Evolutionary conservation across 2,113 vertebrate species (phyloP).

Genomic region (Saccopteryx leptura): DNA sequence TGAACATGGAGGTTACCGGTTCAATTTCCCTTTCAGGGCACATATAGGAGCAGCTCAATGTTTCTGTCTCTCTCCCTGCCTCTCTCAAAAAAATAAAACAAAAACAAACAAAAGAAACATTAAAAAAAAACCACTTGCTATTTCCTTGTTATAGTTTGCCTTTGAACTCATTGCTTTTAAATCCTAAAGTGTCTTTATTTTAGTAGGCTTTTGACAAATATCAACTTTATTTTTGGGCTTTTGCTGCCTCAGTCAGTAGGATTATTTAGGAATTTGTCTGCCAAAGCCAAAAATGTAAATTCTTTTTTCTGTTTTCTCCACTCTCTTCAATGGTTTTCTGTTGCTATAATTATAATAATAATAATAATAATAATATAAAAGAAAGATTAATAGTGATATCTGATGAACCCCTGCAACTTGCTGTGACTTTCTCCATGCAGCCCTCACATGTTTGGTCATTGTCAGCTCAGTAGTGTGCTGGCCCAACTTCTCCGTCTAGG

Average conservation of each 20-base stretch:
- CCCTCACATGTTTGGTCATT: not conserved
- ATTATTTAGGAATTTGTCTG: not conserved
- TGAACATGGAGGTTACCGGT: not conserved
- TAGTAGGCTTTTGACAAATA: not conserved
- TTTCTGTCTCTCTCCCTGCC: not conserved
- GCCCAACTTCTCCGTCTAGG: not conserved
- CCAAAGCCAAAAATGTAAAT: slow-evolving; percentile 26
- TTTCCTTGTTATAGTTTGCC: slow-evolving; percentile 29
- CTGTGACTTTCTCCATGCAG: not conserved
- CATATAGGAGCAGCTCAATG: not conserved
- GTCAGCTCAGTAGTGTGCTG: not conserved
- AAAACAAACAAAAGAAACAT: too few relatives aligned
- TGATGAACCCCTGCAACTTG: not conserved
- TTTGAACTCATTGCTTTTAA: slow-evolving; percentile 26
- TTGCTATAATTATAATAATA: not conserved
- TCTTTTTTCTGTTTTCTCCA: not conserved
- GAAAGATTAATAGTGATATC: not conserved
- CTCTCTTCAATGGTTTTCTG: not conserved
- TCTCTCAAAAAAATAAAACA: too few relatives aligned
- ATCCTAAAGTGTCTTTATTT: not conserved
- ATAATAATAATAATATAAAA: not conserved
- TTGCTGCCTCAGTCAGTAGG: not conserved
- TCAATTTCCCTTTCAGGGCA: not conserved
- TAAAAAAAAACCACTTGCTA: too few relatives aligned
- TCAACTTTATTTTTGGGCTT: not conserved